phyloP scores from a whole-genome alignment of 2,888 invertebrate genomes.

The Callimorpha dominula region DNA sequence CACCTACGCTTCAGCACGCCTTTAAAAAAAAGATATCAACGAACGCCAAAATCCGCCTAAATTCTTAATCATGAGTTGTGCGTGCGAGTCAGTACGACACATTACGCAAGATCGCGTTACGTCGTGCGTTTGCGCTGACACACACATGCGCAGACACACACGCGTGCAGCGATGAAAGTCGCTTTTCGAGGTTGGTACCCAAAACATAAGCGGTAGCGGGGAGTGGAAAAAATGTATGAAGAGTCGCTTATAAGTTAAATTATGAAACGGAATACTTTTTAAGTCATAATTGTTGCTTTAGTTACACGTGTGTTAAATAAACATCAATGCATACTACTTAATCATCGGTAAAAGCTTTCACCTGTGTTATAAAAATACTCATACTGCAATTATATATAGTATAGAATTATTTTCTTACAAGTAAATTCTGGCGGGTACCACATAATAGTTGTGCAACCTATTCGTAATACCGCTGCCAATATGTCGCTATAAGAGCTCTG shows the following conservation, averaged over 20 bases:
- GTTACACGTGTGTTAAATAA: background rate
- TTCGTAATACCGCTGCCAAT: background rate
- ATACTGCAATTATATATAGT: background rate
- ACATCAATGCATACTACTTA: background rate
- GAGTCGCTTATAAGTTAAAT: background rate
- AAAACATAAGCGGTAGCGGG: conserved; percentile 56
- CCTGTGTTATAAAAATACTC: background rate
- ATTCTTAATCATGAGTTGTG: conserved; percentile 49
- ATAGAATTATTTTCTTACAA: background rate
- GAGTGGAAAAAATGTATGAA: background rate
- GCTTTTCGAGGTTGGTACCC: conserved; percentile 60
- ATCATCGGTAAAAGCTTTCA: background rate
- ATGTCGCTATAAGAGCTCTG: background rate
- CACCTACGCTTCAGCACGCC: conserved; percentile 8
- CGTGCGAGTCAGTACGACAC: conserved; percentile 49
- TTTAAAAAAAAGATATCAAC: background rate
- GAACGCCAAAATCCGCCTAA: conserved; percentile 41
- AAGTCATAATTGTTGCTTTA: too few relatives aligned
- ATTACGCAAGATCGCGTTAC: conserved; percentile 79
- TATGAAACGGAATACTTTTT: background rate
- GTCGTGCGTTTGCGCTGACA: conserved; percentile 42
- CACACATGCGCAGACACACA: conserved; percentile 49
- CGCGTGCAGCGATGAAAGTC: conserved; percentile 62
- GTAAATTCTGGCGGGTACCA: background rate
- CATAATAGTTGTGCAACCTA: background rate